Evolutionary conservation across 2,113 vertebrate species (phyloP).

Genomic region (Agelaius phoeniceus): DNA sequence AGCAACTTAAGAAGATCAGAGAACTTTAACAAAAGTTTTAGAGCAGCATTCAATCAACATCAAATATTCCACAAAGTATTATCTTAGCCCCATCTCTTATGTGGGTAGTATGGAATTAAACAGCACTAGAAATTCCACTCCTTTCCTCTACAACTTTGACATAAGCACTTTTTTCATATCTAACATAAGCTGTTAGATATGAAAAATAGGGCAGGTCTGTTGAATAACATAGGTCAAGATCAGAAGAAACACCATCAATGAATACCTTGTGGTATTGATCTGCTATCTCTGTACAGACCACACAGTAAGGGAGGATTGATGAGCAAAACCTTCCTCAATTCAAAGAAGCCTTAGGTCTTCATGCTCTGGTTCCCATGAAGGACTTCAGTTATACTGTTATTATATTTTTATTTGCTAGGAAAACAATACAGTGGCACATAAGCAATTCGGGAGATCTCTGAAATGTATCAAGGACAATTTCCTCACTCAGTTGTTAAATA

Average conservation of each 20-base stretch:
- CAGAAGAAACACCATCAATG: background rate
- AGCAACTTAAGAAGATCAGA: background rate
- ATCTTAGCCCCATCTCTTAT: background rate
- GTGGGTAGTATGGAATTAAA: background rate
- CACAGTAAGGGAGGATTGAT: background rate
- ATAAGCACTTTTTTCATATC: background rate
- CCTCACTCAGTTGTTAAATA: background rate
- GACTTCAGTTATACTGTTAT: background rate
- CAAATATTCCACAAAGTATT: background rate
- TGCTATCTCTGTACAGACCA: background rate
- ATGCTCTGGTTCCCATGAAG: fast-evolving
- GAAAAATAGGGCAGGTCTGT: background rate
- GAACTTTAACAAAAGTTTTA: background rate
- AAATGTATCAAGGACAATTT: background rate
- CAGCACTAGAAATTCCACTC: background rate
- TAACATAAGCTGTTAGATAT: background rate
- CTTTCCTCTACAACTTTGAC: background rate
- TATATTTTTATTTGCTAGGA: background rate
- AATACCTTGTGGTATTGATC: background rate
- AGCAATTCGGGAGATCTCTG: background rate
- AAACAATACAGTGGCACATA: background rate
- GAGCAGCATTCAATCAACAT: background rate
- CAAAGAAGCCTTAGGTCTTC: background rate
- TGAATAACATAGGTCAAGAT: background rate
- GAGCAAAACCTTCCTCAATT: background rate